A percentile compares a stretch with the other conserved stretches of the same genome.
These are phyloP conservation scores for Hyperoodon ampullatus DNA, from an alignment of 2,113 vertebrate species.

Conservation along the genomic window DNA sequence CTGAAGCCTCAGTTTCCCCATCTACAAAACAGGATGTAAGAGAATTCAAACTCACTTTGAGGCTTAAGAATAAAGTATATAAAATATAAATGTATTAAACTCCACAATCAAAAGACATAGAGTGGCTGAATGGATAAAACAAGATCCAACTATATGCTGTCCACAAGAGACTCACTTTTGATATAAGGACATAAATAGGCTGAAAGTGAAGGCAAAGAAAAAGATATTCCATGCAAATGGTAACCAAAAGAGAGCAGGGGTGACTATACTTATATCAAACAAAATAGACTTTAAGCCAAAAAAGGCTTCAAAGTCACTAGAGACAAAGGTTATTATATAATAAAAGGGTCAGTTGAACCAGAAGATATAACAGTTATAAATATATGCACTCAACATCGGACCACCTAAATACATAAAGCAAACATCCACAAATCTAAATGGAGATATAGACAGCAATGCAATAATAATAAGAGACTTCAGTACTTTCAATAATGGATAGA, in stretches of 20 bases:
- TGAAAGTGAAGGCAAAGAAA: background rate
- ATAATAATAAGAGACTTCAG: background rate
- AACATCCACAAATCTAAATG: background rate
- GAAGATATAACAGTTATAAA: background rate
- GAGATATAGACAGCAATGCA: background rate
- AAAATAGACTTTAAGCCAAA: background rate
- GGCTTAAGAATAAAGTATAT: slow-evolving; percentile 7
- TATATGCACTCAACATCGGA: background rate
- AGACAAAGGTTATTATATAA: background rate
- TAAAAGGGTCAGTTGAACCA: background rate
- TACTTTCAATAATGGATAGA: background rate
- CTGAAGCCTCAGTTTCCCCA: background rate
- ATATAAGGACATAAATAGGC: background rate
- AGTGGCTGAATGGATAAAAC: background rate
- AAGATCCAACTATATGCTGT: background rate
- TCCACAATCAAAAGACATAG: background rate
- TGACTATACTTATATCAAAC: background rate
- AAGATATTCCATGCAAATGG: background rate
- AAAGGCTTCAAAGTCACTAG: background rate
- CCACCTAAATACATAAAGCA: background rate
- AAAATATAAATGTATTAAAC: background rate
- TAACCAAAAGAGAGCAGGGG: background rate
- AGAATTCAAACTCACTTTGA: background rate
- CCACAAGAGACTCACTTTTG: background rate
- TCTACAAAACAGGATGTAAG: background rate